These are phyloP conservation scores for Bibio marci DNA, from an alignment of 2,888 invertebrate genomes.

Conservation along the genomic window DNA sequence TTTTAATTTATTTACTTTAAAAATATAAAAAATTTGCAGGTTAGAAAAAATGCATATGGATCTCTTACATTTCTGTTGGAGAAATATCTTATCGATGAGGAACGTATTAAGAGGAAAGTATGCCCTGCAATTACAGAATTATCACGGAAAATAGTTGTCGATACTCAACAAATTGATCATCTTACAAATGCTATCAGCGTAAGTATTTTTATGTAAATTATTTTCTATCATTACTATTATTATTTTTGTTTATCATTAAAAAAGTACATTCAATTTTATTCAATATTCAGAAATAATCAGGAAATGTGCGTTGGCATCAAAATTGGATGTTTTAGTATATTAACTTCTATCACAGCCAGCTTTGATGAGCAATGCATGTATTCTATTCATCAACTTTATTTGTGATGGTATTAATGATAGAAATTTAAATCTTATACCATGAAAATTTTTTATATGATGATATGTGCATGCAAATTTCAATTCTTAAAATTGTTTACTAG, in stretches of 20 bases:
- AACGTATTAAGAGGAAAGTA: not conserved
- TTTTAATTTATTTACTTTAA: not conserved
- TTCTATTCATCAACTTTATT: no score
- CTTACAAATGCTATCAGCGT: slow-evolving; percentile 3
- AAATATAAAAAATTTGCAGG: not conserved
- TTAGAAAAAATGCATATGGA: slow-evolving; percentile 1
- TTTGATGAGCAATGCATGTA: slow-evolving; percentile 28
- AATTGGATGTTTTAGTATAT: slow-evolving; percentile 23
- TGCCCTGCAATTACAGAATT: slow-evolving; percentile 3
- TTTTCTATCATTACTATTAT: not conserved
- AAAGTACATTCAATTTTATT: no score
- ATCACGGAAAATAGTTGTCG: not conserved
- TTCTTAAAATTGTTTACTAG: slow-evolving; percentile 1
- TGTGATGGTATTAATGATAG: no score
- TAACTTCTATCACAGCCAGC: slow-evolving; percentile 29
- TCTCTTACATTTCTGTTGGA: slow-evolving; percentile 1
- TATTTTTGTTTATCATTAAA: not conserved
- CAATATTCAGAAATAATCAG: no score
- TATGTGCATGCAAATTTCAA: no score
- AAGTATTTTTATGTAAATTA: not conserved
- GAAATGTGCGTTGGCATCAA: slow-evolving; percentile 21
- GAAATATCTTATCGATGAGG: not conserved
- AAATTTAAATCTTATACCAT: not conserved
- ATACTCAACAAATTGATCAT: slow-evolving; percentile 1
- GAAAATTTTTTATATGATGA: no score